phyloP scores from a whole-genome alignment of 2,797 vertebrate species.

The Girardinus metallicus region DNA sequence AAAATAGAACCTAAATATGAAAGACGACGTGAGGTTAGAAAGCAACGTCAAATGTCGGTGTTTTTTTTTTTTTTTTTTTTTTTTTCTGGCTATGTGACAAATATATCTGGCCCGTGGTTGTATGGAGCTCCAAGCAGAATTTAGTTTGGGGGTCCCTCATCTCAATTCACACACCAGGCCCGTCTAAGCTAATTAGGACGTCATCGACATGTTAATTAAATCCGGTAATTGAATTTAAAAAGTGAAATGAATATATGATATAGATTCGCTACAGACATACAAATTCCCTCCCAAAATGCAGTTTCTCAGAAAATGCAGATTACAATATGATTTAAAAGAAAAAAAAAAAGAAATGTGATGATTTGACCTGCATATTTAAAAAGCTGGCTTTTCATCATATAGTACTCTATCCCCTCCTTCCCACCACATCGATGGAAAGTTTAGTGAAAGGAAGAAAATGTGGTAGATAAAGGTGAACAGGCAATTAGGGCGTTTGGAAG shows the following conservation, averaged over 20 bases:
- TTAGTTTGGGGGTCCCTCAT: neutral
- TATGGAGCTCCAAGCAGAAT: neutral
- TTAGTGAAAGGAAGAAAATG: neutral
- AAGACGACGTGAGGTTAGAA: neutral
- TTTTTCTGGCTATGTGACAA: neutral
- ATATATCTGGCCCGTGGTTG: neutral
- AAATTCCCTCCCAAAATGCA: too few relatives aligned
- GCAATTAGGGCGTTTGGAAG: neutral
- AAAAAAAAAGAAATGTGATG: neutral
- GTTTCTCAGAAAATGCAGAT: neutral
- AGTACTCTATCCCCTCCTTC: neutral
- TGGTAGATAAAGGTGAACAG: neutral
- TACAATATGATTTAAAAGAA: neutral
- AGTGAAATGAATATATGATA: neutral
- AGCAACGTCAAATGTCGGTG: neutral
- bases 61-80: neutral
- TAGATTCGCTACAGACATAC: neutral
- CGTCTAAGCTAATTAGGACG: neutral
- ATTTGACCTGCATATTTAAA: neutral
- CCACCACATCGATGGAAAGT: neutral
- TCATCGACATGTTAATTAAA: neutral
- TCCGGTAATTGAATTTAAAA: neutral
- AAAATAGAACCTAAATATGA: conserved; percentile 9
- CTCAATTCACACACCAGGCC: neutral
- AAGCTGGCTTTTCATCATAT: neutral